Evolutionary conservation across 2,888 invertebrate genomes (phyloP), one percentile per base, ranked within the genome.

Genomic region (Mamestra brassicae): DNA sequence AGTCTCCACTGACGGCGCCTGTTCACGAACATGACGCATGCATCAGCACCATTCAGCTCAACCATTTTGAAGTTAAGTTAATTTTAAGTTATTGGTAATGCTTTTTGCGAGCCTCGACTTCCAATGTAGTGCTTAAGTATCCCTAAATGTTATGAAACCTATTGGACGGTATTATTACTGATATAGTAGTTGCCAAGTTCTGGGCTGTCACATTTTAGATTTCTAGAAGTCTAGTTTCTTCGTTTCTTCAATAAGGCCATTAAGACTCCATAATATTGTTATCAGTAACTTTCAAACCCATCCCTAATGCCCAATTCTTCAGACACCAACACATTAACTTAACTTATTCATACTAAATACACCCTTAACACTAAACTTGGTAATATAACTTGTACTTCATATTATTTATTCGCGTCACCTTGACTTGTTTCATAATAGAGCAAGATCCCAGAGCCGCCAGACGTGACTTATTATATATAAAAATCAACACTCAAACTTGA

Each of bases 371-470:
- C 54, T 71, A n/a, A 80, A 83, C 74, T 84, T 80, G 47, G 57
- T 70, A 38, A 75, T 67, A 67, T 70, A 75, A 82, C 66, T 81
- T 75, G 66, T 75, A 42, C 71, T 52, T 61, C 11, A 42, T 64
- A 64, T 83, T 83, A 82, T 82, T 75, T 84, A 84, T 80, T 80
- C 63, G 63, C n/a, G 67, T 84, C 82, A 80, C 72, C 76, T 80
- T 75, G 69, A 74, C 73, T 76, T 52, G 70, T 57, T 55, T 26
- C 50, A 66, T 80, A 77, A 70, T 13, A 47, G 47, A 13, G 47
- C 47, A 47, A 47, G 47, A 47, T 3, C 13, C 47, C 4, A 47
- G 11, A 45, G 45, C 45, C 45, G 4, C 11, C 47, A 47, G 47
- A 47, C 47, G 47, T 47, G 3, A 13, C 13, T 47, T 47, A 47